Evolutionary conservation across 1,140 invertebrate species (phyloP), one percentile per base, ranked within the genome.

Genomic region (Rhynchophorus ferrugineus): DNA sequence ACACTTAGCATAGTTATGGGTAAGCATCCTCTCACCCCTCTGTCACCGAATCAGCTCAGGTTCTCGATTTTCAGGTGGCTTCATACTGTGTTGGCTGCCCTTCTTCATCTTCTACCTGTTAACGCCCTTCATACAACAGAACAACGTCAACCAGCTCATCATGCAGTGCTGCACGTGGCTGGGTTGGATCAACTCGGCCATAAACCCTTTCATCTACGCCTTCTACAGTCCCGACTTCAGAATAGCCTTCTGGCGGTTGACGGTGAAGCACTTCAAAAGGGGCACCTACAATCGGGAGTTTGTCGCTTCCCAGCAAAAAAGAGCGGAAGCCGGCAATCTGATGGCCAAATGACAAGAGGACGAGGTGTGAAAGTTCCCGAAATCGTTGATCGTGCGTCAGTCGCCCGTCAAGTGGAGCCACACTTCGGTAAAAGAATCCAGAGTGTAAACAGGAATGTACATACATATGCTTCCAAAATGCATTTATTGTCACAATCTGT

Each of bases 1-100:
- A 95, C 91, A 0, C 71, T 95, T 20, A 90, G 89, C 7, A 81
- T 95, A 18, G 91, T 95, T 1, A 90, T 95, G 18, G 91, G 91
- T 53, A 45, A 47, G 36, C 38, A 18, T 39, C n/a, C n/a, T n/a
- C n/a, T n/a, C n/a, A n/a, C n/a, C n/a, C n/a, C n/a, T n/a, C n/a
- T n/a, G n/a, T n/a, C n/a, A n/a, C n/a, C n/a, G n/a, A n/a, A n/a
- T n/a, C n/a, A n/a, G n/a, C n/a, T n/a, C n/a, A n/a, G n/a, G n/a
- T n/a, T n/a, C n/a, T n/a, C n/a, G n/a, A n/a, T 7, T 51, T 50
- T 13, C 19, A 53, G 51, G 51, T 3, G 89, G 89, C 5, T 95
- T 95, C 65, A 81, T 95, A 3, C 80, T 89, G 2, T 95, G 91
- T 58, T 93, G 89, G 89, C 68, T 89, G 34, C 89, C 89, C 5